Conservation (phyloP, 2,888 invertebrate species). For the Coenonympha glycerion region DNA sequence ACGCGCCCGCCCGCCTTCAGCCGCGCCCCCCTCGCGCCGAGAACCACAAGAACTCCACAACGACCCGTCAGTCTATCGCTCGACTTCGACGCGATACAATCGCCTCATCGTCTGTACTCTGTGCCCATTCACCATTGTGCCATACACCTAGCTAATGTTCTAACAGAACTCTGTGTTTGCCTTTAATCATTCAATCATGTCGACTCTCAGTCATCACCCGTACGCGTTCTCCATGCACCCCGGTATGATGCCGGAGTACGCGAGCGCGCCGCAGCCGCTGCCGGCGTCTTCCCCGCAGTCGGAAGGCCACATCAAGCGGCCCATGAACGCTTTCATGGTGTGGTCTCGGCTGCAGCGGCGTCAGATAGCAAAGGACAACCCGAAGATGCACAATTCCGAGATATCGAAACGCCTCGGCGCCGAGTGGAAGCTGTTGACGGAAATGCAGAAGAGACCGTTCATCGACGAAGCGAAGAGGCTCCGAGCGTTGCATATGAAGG, state of each 20-base stretch:
- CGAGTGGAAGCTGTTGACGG: slow-evolving; percentile 93
- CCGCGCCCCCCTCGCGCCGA: slow-evolving; percentile 57
- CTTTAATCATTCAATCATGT: slow-evolving; percentile 48
- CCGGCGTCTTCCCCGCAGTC: slow-evolving; percentile 67
- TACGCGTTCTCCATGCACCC: slow-evolving; percentile 74
- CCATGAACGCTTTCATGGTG: slow-evolving; percentile 99
- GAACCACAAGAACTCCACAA: slow-evolving; percentile 47
- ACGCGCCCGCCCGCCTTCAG: slow-evolving; percentile 45
- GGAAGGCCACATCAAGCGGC: slow-evolving; percentile 93
- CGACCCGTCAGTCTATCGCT: slow-evolving; percentile 63
- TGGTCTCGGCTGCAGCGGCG: slow-evolving; percentile 94
- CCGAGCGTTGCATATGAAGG: slow-evolving; percentile 91
- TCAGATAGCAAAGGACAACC: slow-evolving; percentile 95
- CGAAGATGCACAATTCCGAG: slow-evolving; percentile 93
- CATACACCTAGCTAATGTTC: slow-evolving; percentile 59
- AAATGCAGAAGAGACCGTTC: slow-evolving; percentile 92
- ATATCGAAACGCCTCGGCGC: slow-evolving; percentile 94
- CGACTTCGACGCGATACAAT: slow-evolving; percentile 69
- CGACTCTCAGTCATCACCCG: slow-evolving; percentile 71
- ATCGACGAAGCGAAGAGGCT: slow-evolving; percentile 96
- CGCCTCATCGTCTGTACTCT: slow-evolving; percentile 51
- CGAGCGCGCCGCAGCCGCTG: slow-evolving; percentile 61
- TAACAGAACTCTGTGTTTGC: slow-evolving; percentile 41
- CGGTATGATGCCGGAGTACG: slow-evolving; percentile 68
- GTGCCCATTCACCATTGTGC: slow-evolving; percentile 65